phyloP scores from a whole-genome alignment of 2,888 invertebrate genomes.

The Chalcosyrphus nemorum region DNA sequence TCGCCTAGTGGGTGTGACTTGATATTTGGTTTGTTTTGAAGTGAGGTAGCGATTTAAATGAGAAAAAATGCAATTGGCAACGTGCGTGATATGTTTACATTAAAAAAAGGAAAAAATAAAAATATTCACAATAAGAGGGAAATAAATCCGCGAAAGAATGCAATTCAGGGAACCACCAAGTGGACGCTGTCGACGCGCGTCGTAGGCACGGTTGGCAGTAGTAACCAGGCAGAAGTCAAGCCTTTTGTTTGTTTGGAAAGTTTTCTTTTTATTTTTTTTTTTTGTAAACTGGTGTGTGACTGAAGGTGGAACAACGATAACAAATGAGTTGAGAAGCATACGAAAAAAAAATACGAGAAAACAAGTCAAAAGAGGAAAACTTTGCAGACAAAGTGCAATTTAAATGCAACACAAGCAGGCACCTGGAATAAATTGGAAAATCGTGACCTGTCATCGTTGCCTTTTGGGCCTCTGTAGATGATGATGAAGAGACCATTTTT shows the following conservation, averaged over 20 bases:
- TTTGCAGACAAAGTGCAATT: constrained; percentile 66
- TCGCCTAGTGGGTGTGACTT: constrained; percentile 51
- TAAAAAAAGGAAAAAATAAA: constrained; percentile 21
- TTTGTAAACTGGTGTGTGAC: constrained; percentile 5
- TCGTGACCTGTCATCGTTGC: constrained; percentile 69
- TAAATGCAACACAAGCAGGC: constrained; percentile 61
- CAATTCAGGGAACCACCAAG: constrained; percentile 32
- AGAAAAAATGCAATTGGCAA: constrained; percentile 57
- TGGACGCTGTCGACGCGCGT: not conserved
- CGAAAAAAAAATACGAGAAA: not conserved
- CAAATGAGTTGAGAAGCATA: constrained; percentile 20
- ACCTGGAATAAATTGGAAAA: constrained; percentile 68
- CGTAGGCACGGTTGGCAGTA: constrained; percentile 1
- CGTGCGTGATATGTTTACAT: constrained; percentile 70
- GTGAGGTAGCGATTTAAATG: constrained; percentile 40
- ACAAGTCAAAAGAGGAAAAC: constrained; percentile 35
- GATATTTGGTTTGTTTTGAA: constrained; percentile 4
- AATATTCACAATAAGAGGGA: not conserved
- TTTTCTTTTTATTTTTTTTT: too few relatives aligned
- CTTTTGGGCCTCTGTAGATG: constrained; percentile 25
- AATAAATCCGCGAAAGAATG: constrained; percentile 30
- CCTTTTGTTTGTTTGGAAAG: constrained; percentile 54
- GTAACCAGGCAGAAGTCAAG: constrained; percentile 9
- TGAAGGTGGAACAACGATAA: constrained; percentile 41
- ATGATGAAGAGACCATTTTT: constrained; percentile 15